Base-by-base conservation (phyloP, 2,888 invertebrate genomes). In the Matsumyia berberina region DNA sequence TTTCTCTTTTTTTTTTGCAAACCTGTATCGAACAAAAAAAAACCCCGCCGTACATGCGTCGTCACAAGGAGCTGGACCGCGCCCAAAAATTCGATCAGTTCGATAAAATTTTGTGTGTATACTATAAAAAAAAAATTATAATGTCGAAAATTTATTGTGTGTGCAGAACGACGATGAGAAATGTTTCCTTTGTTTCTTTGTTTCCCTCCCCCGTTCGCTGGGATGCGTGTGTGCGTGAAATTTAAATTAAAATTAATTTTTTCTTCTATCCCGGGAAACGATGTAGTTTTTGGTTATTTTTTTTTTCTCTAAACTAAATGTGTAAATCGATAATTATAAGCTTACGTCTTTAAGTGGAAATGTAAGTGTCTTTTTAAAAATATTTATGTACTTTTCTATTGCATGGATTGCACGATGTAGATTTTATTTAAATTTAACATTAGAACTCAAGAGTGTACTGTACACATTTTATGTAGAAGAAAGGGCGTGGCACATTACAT, bases 11-110 rank as follows among this genome's bases (percentile, higher is more conserved):
- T 33, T 35, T 31, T 46, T 64, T 11, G 9, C 39, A 15, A 31
- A 69, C 4, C 24, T 44, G 17, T 33, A 24, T 29, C 33, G 29
- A 11, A 44, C 51, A 31, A 57, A 67, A 57, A 62, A 53, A 37
- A 39, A 12, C 8, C 24, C 81, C 83, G 69, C 46, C 70, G 85
- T 80, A 80, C 85, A 85, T 85, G 85, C 85, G 85, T 85, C 80
- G 85, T 80, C 66, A 60, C 64, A 67, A 80, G 64, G 57, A 79
- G 69, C 69, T 79, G 85, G 85, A 80, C 85, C 85, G 85, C 85
- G 85, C 85, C 85, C 85, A 85, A 85, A 85, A 85, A 80, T 85
- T 85, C 85, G 85, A 85, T 85, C 85, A 80, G 85, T 85, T 85
- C 85, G 85, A 85, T 85, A 85, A 85, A 85, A 85, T 76, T 85